These are phyloP conservation scores for Mythimna impura DNA, from an alignment of 2,888 invertebrate genomes.

Conservation along the genomic window DNA sequence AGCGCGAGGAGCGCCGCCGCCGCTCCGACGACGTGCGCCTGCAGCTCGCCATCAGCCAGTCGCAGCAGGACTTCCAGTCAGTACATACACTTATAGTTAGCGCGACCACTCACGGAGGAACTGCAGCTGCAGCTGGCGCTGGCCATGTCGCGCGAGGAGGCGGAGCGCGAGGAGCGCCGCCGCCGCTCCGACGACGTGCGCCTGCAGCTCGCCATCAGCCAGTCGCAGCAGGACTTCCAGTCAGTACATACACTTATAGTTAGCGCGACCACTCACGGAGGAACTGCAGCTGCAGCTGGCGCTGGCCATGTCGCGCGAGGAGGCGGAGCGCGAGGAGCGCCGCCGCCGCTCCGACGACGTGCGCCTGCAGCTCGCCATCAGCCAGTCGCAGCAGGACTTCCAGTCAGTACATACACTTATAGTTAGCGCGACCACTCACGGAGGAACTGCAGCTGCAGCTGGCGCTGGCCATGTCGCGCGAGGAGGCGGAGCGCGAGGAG, in stretches of 20 bases:
- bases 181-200: slow-evolving; percentile 98
- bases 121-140: slow-evolving; percentile 99
- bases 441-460: slow-evolving; percentile 99
- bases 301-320: slow-evolving; percentile 99
- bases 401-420: too few species aligned
- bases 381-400: slow-evolving; percentile 98
- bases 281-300: slow-evolving; percentile 99
- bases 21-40: slow-evolving; percentile 98
- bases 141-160: slow-evolving; percentile 99
- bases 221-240: slow-evolving; percentile 98
- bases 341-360: slow-evolving; percentile 98
- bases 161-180: slow-evolving; percentile 98
- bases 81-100: too few species aligned
- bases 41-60: slow-evolving; percentile 98
- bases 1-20: slow-evolving; percentile 97
- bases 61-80: slow-evolving; percentile 97
- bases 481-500: slow-evolving; percentile 99
- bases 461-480: slow-evolving; percentile 99
- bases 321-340: slow-evolving; percentile 99
- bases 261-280: slow-evolving; percentile 98
- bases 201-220: slow-evolving; percentile 97
- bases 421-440: slow-evolving; percentile 98
- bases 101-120: slow-evolving; percentile 99
- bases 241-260: too few species aligned
- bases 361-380: slow-evolving; percentile 97